These are phyloP conservation scores for Epirrita christyi DNA, from an alignment of 2,888 invertebrate species.

Conservation along the genomic window DNA sequence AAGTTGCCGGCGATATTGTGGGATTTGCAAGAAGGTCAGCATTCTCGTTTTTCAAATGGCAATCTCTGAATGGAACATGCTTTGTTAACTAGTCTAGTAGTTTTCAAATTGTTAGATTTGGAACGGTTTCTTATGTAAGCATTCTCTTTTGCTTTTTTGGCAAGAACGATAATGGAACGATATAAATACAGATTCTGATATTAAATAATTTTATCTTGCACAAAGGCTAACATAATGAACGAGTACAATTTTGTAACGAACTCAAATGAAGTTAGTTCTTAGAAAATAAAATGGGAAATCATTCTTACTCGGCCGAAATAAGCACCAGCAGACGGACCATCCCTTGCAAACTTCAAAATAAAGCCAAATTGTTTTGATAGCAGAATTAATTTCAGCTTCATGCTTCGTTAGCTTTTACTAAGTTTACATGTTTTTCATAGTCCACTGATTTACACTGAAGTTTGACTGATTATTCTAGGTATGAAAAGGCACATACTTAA, in stretches of 20 bases:
- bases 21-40: too few species aligned
- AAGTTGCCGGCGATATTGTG: too few species aligned
- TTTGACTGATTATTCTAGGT: not conserved
- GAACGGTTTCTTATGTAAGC: too few species aligned
- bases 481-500: not conserved
- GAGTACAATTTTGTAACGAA: not conserved
- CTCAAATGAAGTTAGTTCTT: conserved; percentile 32
- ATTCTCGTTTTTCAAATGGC: not conserved
- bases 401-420: conserved; percentile 31
- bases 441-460: conserved; percentile 1
- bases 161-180: too few species aligned
- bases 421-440: conserved; percentile 13
- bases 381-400: conserved; percentile 29
- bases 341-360: conserved; percentile 30
- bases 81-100: not conserved
- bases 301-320: conserved; percentile 29
- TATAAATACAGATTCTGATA: too few species aligned
- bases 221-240: not conserved
- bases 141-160: too few species aligned
- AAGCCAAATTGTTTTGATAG: conserved; percentile 32
- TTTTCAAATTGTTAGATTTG: not conserved
- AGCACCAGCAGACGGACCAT: conserved; percentile 20
- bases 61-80: not conserved
- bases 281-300: conserved; percentile 23
- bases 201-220: not conserved